These are phyloP conservation scores for Tenualosa thibaudeaui DNA, from an alignment of 2,797 vertebrate species.

Conservation along the genomic window DNA sequence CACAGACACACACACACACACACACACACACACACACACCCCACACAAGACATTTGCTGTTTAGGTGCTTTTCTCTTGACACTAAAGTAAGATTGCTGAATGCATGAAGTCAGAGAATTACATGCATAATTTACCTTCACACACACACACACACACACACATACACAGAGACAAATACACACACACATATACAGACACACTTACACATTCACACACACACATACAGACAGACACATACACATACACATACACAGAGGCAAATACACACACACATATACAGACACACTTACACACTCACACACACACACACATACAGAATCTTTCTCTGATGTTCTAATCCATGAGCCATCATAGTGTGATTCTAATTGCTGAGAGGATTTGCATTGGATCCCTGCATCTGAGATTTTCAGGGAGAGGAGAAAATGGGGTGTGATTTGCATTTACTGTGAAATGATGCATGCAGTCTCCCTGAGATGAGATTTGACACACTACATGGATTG, in stretches of 20 bases:
- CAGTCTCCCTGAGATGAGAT: neutral
- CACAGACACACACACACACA: slow-evolving; percentile 10
- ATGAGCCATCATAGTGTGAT: neutral
- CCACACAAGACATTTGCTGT: neutral
- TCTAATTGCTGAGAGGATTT: neutral
- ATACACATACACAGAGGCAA: neutral
- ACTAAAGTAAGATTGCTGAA: neutral
- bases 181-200: neutral
- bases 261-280: neutral
- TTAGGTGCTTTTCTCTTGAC: neutral
- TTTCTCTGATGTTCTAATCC: neutral
- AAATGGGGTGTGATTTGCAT: neutral
- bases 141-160: too few relatives aligned
- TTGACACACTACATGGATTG: neutral
- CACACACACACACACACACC: neutral
- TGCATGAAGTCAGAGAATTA: neutral
- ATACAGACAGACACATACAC: neutral
- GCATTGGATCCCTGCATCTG: neutral
- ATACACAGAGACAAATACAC: neutral
- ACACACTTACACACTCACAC: neutral
- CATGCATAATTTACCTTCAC: too few relatives aligned
- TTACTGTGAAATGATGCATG: slow-evolving; percentile 1
- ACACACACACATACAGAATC: neutral
- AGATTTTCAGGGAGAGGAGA: neutral
- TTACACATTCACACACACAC: neutral